phyloP scores from a whole-genome alignment of 2,888 invertebrate species.

The Rhaphigaster nebulosa region DNA sequence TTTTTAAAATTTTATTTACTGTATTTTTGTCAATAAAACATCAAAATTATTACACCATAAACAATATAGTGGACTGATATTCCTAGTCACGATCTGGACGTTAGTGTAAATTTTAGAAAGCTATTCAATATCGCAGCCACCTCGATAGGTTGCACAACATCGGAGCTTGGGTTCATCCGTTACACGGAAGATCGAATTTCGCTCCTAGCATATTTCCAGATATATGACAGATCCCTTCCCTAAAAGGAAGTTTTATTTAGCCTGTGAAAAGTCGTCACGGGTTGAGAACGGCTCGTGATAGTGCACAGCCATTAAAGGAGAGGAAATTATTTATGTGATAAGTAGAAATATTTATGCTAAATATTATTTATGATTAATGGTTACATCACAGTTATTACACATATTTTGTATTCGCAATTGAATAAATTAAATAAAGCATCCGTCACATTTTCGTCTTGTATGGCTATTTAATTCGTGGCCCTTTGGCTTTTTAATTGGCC shows the following conservation, averaged over 20 bases:
- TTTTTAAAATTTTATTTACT: not conserved
- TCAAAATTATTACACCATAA: not conserved
- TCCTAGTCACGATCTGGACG: not conserved
- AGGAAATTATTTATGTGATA: conserved; percentile 19
- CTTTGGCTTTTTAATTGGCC: too few relatives aligned
- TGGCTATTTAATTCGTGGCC: too few relatives aligned
- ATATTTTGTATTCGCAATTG: not conserved
- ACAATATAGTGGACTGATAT: not conserved
- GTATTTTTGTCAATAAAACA: not conserved
- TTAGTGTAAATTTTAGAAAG: conserved; percentile 23
- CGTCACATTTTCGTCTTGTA: not conserved
- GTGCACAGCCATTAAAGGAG: not conserved
- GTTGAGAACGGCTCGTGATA: not conserved
- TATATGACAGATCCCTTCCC: not conserved
- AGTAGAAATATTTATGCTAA: conserved; percentile 32
- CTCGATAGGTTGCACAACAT: not conserved
- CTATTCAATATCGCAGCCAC: not conserved
- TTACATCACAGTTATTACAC: not conserved
- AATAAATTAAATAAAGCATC: not conserved
- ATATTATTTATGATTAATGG: not conserved
- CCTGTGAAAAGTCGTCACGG: not conserved
- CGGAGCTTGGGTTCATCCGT: not conserved
- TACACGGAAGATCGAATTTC: conserved; percentile 17
- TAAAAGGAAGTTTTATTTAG: conserved; percentile 43
- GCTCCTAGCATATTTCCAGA: conserved; percentile 2